Base-by-base conservation (phyloP, 1,140 invertebrate species). In the Steinernema feltiae region DNA sequence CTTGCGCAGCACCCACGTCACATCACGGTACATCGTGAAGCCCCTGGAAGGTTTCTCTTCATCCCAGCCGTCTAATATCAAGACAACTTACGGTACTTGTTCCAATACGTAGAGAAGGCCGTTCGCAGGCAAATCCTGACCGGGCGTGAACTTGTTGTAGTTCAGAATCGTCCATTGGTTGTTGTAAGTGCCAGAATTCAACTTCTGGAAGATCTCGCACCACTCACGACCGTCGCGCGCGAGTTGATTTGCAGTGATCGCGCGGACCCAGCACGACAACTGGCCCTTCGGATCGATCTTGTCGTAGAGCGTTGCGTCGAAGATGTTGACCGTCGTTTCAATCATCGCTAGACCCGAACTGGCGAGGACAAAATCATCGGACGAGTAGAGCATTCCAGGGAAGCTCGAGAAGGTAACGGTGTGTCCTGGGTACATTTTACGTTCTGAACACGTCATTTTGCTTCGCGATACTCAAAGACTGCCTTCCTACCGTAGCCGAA, bases 131-230 rank as follows among this genome's bases (percentile, higher is more conserved):
- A 83, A 82, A 31, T 86, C 83, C 1, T 87, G 78, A 0, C 86
- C 84, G 3, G 90, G 88, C 18, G 87, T 85, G 74, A 91, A 91
- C 84, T 87, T 82, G 86, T 89, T 89, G 88, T 90, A 91, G 86
- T 94, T 91, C 0, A 94, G 88, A 12, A 92, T 88, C 78, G 94
- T 90, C 93, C 93, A 97, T 85, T 95, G 92, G 79, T 93, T 93
- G 82, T 92, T 92, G 72, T 92, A 90, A 31, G 92, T 93, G 12
- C 91, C 92, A 75, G 92, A 92, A 87, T 94, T 92, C 83, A 90
- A 91, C 24, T 83, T 79, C 2, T 82, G 74, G 82, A 90, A 90
- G 1, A 86, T 82, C 2, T 86, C 30, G 0, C 90, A 90, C 94
- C 94, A 96, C 1, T 90, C 88, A 29, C 88, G 87, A 0, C 92